A percentile compares a stretch with the other conserved stretches of the same genome.
Conservation (phyloP, 2,113 vertebrate genomes). For the Vidua chalybeata region DNA sequence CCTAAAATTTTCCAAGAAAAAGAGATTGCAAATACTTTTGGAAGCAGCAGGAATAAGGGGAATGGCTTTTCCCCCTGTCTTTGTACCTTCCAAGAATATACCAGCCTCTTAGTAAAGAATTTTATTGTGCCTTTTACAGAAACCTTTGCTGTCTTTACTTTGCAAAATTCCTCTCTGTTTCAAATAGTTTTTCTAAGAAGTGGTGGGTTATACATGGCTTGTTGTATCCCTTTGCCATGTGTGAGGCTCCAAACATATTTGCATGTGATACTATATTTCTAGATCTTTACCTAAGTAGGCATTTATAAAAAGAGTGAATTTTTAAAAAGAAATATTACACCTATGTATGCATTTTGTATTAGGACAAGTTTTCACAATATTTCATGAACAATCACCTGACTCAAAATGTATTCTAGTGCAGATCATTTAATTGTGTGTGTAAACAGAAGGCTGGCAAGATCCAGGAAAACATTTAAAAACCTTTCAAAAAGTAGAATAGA, state of each 20-base stretch:
- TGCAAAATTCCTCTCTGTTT: constrained; percentile 3
- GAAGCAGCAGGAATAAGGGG: neutral
- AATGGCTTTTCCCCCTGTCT: rapidly evolving
- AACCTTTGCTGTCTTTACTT: neutral
- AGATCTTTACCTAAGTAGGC: neutral
- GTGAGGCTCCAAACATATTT: neutral
- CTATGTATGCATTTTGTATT: neutral
- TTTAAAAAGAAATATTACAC: neutral
- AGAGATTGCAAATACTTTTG: constrained; percentile 12
- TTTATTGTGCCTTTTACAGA: neutral
- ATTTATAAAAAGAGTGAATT: neutral
- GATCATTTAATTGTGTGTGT: neutral
- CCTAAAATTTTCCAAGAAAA: constrained; percentile 41
- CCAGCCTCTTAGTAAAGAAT: neutral
- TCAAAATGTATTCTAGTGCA: neutral
- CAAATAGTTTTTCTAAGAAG: neutral
- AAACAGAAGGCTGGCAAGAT: neutral
- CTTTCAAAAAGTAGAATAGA: neutral
- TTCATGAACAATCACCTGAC: neutral
- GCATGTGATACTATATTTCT: neutral
- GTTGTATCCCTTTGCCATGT: neutral
- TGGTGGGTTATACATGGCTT: neutral
- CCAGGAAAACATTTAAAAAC: neutral
- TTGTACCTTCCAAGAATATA: neutral
- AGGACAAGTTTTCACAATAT: neutral